Base-by-base conservation (phyloP, 2,113 vertebrate genomes). In the Oreotragus oreotragus region DNA sequence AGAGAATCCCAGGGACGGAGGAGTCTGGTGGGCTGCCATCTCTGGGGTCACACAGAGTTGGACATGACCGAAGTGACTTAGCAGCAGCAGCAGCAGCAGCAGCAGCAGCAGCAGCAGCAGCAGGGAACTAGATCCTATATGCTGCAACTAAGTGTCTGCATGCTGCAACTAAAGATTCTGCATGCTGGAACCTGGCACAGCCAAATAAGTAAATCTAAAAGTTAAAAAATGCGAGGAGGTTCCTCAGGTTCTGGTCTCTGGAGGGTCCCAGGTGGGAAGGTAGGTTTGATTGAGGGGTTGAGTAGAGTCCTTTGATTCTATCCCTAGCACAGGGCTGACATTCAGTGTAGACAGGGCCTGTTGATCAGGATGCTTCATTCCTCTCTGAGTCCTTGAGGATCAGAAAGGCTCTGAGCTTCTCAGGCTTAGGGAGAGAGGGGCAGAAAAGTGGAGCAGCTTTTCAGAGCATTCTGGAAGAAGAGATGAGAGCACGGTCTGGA, bases 401-500 rank as follows among this genome's bases (percentile, higher is more conserved):
- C 2, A 28, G 45, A 62, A n/a, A 49, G 23, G 43, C 27, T 53
- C 66, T 25, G 5, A 17, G 83, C 17, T n/a, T 58, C 55, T 80
- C 49, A 30, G 47, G 16, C 36, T 58, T 33, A 1, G 5, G 17
- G n/a, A 49, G 4, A 45, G 62, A 58, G 45, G 64, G 88, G 25
- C 21, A 4, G 14, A 55, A 51, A 33, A 45, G 57, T 16, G 7
- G 80, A 79, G 8, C 39, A 55, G 36, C n/a, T 70, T 45, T 58
- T 60, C 14, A 30, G 92, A 88, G 11, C 27, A 23, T 66, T 80
- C 85, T 81, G 66, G 64, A 73, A 51, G 47, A 43, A 57, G 58
- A 36, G 47, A 9, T 28, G 8, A 28, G 53, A 51, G 6, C 0
- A 0, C 0, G 28, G 2, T 85, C 55, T 28, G 9, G 45, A 43